These are phyloP conservation scores for Cristatella mucedo DNA, from an alignment of 2,888 invertebrate species.

Conservation along the genomic window DNA sequence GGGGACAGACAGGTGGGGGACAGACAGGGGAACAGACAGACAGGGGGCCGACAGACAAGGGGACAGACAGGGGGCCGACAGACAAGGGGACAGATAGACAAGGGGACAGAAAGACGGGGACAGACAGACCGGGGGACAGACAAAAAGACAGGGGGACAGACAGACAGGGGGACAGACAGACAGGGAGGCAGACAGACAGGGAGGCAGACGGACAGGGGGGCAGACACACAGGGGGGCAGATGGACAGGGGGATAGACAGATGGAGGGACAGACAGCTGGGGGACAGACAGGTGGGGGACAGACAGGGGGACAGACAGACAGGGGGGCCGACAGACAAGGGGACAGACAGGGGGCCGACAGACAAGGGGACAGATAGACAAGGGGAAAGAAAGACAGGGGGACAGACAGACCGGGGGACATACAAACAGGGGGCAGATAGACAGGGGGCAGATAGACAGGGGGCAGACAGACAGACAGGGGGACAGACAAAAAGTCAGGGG, in stretches of 20 bases:
- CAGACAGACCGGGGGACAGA: not conserved
- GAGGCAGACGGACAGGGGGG: not conserved
- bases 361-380: not conserved
- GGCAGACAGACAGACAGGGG: slow-evolving; percentile 2
- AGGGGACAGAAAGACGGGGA: too few relatives aligned
- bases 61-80: too few relatives aligned
- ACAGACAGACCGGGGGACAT: not conserved
- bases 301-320: not conserved
- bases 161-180: not conserved
- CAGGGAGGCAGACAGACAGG: not conserved
- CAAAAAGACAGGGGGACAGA: not conserved
- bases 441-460: slow-evolving; percentile 3
- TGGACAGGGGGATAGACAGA: not conserved
- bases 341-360: slow-evolving; percentile 1
- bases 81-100: too few relatives aligned
- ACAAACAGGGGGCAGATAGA: not conserved
- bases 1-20: too few relatives aligned
- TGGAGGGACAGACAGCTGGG: not conserved
- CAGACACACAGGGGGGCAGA: not conserved
- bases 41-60: too few relatives aligned
- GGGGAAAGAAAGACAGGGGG: slow-evolving; percentile 1
- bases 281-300: not conserved
- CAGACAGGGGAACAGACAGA: too few relatives aligned
- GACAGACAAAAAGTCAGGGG: not conserved
- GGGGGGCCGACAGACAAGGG: not conserved